Evolutionary conservation across 2,888 invertebrate genomes (phyloP).

Genomic region (Chloroclysta siterata): DNA sequence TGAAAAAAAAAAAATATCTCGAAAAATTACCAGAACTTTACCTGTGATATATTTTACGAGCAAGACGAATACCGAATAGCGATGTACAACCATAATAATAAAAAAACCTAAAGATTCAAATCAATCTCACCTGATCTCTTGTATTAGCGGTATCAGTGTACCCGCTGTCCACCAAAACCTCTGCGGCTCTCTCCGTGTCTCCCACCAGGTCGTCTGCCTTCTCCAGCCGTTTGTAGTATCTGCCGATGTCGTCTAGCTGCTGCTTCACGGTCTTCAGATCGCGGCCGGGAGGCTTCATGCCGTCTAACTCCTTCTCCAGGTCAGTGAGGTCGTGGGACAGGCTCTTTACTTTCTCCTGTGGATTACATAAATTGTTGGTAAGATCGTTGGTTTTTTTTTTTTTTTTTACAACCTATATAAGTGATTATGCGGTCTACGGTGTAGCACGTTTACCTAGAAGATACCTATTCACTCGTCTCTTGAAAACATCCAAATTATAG

Average conservation of each 20-base stretch:
- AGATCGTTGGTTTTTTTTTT: too few species aligned
- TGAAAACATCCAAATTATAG: too few species aligned
- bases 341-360: slow-evolving; percentile 91
- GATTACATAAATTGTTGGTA: not conserved
- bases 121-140: slow-evolving; percentile 87
- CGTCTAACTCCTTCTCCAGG: slow-evolving; percentile 93
- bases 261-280: slow-evolving; percentile 93
- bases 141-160: slow-evolving; percentile 93
- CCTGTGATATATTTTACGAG: too few species aligned
- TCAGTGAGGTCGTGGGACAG: slow-evolving; percentile 90
- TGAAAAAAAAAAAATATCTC: too few species aligned
- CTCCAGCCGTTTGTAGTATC: slow-evolving; percentile 88
- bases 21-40: too few species aligned
- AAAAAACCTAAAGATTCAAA: not conserved
- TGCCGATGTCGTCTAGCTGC: slow-evolving; percentile 92
- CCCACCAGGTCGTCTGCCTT: slow-evolving; percentile 87
- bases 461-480: too few species aligned
- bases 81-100: too few species aligned
- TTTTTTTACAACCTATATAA: too few species aligned
- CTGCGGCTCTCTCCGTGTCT: slow-evolving; percentile 89
- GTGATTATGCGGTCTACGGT: too few species aligned
- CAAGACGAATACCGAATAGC: too few species aligned
- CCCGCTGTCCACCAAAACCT: slow-evolving; percentile 92
- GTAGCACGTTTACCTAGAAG: too few species aligned
- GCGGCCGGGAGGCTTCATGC: slow-evolving; percentile 93